phyloP scores from a whole-genome alignment of 2,113 vertebrate genomes.

The Thamnaconus septentrionalis region DNA sequence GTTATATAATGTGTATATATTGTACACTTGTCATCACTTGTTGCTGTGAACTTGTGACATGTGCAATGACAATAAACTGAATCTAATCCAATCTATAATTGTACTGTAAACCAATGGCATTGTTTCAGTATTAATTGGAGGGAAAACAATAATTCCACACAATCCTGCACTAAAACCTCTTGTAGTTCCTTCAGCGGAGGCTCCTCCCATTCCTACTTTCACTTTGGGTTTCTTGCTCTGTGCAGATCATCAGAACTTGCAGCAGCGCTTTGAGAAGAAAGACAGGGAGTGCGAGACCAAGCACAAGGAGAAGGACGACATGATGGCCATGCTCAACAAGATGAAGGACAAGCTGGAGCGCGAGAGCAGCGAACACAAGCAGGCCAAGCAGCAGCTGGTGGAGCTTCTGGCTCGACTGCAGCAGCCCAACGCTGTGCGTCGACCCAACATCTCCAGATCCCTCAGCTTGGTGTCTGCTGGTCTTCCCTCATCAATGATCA shows the following conservation, averaged over 20 bases:
- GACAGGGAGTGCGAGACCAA: constrained; percentile 93
- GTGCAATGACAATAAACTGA: no score
- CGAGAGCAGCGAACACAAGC: constrained; percentile 86
- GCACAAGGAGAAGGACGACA: constrained; percentile 94
- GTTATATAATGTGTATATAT: no score
- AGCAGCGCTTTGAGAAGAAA: constrained; percentile 93
- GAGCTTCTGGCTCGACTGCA: constrained; percentile 86
- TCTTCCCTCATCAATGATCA: not conserved
- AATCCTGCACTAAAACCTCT: no score
- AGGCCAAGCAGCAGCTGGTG: constrained; percentile 84
- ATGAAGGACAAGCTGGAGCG: constrained; percentile 96
- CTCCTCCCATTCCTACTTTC: no score
- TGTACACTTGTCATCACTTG: no score
- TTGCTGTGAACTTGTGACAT: no score
- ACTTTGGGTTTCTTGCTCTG: not conserved
- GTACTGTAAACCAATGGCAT: no score
- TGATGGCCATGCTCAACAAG: constrained; percentile 93
- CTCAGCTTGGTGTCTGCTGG: no score
- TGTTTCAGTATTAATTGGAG: no score
- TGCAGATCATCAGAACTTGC: constrained; percentile 89
- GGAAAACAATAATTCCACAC: no score
- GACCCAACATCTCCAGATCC: not conserved
- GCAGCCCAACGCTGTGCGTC: constrained; percentile 46
- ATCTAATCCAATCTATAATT: no score
- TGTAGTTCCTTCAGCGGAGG: no score